A percentile compares a stretch with the other conserved stretches of the same genome.
phyloP scores from a whole-genome alignment of 30 jellyfish, hydroid and myxozoan species.

The Mastigias papua region DNA sequence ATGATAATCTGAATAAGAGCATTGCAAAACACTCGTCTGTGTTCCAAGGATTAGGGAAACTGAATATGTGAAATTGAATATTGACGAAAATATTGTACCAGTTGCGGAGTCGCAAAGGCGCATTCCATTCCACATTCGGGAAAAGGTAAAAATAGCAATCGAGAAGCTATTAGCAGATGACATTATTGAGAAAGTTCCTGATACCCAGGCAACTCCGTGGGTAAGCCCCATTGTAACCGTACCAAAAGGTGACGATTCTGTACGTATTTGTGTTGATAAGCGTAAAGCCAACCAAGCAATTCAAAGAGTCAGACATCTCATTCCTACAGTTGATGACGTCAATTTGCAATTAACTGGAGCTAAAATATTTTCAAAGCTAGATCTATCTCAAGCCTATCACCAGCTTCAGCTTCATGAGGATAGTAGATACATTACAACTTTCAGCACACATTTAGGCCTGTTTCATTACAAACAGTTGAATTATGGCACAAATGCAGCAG shows the following conservation, averaged over 20 bases:
- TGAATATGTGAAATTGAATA: constrained; percentile 20
- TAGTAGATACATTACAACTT: constrained; percentile 30
- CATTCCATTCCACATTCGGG: constrained; percentile 67
- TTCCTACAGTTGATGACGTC: constrained; percentile 42
- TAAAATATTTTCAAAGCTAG: constrained; percentile 36
- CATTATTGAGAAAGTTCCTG: constrained; percentile 60
- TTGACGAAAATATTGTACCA: constrained; percentile 12
- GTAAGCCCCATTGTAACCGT: constrained; percentile 58
- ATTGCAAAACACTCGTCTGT: not conserved
- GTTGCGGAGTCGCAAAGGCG: constrained; percentile 39
- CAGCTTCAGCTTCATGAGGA: constrained; percentile 7
- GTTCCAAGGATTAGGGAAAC: constrained; percentile 26
- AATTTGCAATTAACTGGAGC: constrained; percentile 21
- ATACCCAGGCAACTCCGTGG: constrained; percentile 67
- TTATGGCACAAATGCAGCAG: constrained; percentile 27
- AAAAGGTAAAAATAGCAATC: constrained; percentile 43
- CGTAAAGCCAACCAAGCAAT: constrained; percentile 67
- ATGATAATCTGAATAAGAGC: too few relatives aligned
- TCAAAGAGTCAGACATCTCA: constrained; percentile 39
- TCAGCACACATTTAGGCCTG: constrained; percentile 26
- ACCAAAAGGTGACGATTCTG: constrained; percentile 54
- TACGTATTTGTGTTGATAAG: constrained; percentile 82
- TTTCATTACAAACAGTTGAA: constrained; percentile 7
- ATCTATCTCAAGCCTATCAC: constrained; percentile 11
- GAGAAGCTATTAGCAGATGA: constrained; percentile 46